phyloP scores from a whole-genome alignment of 2,888 invertebrate genomes.

The Isoperla grammatica region DNA sequence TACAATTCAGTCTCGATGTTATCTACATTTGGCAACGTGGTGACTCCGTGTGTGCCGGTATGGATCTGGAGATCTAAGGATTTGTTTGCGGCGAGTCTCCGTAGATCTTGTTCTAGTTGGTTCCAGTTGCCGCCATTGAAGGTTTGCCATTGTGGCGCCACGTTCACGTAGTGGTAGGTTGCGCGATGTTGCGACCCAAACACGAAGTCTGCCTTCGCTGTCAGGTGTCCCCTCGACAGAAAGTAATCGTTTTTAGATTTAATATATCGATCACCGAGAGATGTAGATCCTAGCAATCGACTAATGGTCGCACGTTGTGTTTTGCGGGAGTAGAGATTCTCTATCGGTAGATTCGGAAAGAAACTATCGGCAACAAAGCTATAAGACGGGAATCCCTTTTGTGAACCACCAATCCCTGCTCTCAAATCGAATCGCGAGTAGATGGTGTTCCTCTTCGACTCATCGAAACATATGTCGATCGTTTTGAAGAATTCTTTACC shows the following conservation, averaged over 20 bases:
- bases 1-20: slow-evolving; percentile 35
- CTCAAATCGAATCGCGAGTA: slow-evolving; percentile 50
- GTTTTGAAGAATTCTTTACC: slow-evolving; percentile 21
- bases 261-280: slow-evolving; percentile 37
- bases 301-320: slow-evolving; percentile 23
- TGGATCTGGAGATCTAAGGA: slow-evolving; percentile 40
- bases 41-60: slow-evolving; percentile 55
- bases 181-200: slow-evolving; percentile 53
- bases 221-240: slow-evolving; percentile 56
- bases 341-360: slow-evolving; percentile 43
- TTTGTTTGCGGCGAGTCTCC: slow-evolving; percentile 42
- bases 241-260: slow-evolving; percentile 35
- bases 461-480: slow-evolving; percentile 28
- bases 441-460: slow-evolving; percentile 32
- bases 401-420: slow-evolving; percentile 46
- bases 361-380: slow-evolving; percentile 47
- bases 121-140: slow-evolving; percentile 57
- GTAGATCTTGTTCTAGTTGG: slow-evolving; percentile 45
- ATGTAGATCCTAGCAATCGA: slow-evolving; percentile 34
- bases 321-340: slow-evolving; percentile 23
- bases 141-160: slow-evolving; percentile 61
- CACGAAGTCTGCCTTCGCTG: slow-evolving; percentile 58
- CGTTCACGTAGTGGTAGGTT: slow-evolving; percentile 60
- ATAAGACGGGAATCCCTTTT: slow-evolving; percentile 47
- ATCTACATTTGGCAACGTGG: slow-evolving; percentile 47